Base-by-base conservation (phyloP, 1,140 invertebrate genomes). In the Whitmania pigra region DNA sequence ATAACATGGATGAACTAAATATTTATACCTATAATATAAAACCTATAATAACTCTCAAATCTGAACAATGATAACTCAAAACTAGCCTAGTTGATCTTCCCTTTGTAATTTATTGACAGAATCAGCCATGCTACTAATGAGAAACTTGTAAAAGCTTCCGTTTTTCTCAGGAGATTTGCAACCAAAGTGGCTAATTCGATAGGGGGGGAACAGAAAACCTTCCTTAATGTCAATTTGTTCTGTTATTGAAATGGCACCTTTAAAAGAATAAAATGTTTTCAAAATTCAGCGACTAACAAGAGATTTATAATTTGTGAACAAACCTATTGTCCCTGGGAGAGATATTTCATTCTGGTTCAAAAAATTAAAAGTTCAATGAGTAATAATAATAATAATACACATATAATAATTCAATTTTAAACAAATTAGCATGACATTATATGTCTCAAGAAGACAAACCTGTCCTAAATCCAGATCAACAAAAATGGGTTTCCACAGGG, bases 391-490 rank as follows among this genome's bases (percentile, higher is more conserved):
- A 25, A 13, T 11, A 1, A 6, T 15, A 4, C 9, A 63, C 20
- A 1, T 13, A 7, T 11, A 63, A 63, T 63, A 63, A 17, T 63
- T 2, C 11, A 7, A n/a, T 25, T 57, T 57, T 57, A 3, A 57
- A 25, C 54, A 22, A 63, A 18, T 31, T 25, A 63, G 18, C 18
- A 18, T 25, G 57, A n/a, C n/a, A n/a, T n/a, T n/a, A n/a, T n/a
- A n/a, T n/a, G n/a, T n/a, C n/a, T n/a, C 57, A 18, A 63, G 5
- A n/a, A 63, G 18, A 63, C 57, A 63, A 2, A 93, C 94, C 84
- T 98, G 94, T 17, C 93, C 94, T 17, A 97, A 91, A 86, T 99
- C 96, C 20, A 99, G 83, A 81, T 99, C 96, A 4, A 97, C 92
- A 82, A 89, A 93, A 72, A 98, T 89, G 0, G 95, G 86, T 53